A percentile compares a stretch with the other conserved stretches of the same genome.
Conservation (phyloP, 2,113 vertebrate genomes). For the Sylvia atricapilla region DNA sequence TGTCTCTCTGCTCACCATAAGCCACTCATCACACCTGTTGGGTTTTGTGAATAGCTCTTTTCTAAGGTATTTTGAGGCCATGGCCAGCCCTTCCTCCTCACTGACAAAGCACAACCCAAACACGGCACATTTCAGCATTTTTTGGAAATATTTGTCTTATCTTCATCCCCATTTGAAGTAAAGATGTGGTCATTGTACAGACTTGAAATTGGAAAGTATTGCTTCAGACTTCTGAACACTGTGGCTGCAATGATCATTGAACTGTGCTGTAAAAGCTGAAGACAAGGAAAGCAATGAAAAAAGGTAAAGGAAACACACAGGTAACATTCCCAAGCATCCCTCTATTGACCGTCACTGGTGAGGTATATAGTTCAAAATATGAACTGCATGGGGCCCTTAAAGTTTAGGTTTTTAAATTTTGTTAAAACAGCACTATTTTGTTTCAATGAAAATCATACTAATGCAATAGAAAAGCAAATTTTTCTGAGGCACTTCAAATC, state of each 20-base stretch:
- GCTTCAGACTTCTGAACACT: too few relatives aligned
- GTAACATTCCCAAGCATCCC: not conserved
- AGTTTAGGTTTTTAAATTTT: not conserved
- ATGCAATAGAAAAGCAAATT: not conserved
- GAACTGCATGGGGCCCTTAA: not conserved
- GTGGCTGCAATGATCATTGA: rapidly evolving
- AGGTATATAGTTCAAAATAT: not conserved
- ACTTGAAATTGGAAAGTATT: not conserved
- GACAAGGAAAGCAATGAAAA: not conserved
- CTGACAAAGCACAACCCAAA: not conserved
- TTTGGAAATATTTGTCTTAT: not conserved
- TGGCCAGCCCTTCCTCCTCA: not conserved
- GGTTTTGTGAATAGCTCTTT: not conserved
- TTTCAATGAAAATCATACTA: not conserved
- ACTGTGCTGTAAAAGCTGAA: not conserved
- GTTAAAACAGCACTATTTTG: not conserved
- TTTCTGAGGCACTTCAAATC: not conserved
- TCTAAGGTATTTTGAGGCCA: not conserved
- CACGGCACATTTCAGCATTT: not conserved
- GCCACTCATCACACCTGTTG: not conserved
- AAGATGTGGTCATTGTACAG: not conserved
- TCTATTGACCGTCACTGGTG: not conserved
- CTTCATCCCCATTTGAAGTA: not conserved
- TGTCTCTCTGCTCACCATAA: not conserved
- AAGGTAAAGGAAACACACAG: not conserved